A percentile compares a stretch with the other conserved stretches of the same genome.
phyloP scores from a whole-genome alignment of 2,113 vertebrate species.

The Hiodon alosoides region DNA sequence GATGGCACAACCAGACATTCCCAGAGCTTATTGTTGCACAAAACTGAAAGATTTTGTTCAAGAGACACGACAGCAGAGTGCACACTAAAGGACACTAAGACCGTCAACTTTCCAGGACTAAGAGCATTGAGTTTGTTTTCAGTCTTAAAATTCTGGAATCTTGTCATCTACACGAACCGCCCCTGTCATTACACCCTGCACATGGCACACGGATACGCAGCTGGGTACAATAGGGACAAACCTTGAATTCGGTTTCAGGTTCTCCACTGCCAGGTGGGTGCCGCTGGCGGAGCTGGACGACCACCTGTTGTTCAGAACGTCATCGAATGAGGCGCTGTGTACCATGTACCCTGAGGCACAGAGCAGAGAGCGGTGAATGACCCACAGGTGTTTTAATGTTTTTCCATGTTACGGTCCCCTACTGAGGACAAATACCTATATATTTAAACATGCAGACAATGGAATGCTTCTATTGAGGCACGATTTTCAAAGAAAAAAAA shows the following conservation, averaged over 20 bases:
- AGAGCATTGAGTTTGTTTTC: neutral
- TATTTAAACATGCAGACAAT: neutral
- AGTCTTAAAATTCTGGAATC: too few species aligned
- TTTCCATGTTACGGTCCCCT: too few species aligned
- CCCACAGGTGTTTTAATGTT: too few species aligned
- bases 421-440: neutral
- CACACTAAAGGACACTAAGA: too few species aligned
- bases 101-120: neutral
- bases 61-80: neutral
- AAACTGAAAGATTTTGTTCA: too few species aligned
- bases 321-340: constrained; percentile 92
- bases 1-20: too few species aligned
- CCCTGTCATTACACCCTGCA: too few species aligned
- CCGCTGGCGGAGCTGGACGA: constrained; percentile 69
- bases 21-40: too few species aligned
- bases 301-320: constrained; percentile 91
- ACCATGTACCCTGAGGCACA: constrained; percentile 81
- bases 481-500: constrained; percentile 22
- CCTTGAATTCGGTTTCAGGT: constrained; percentile 96
- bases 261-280: constrained; percentile 87
- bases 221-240: constrained; percentile 37
- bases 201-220: neutral
- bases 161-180: too few species aligned
- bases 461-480: constrained; percentile 27
- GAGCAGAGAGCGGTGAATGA: neutral